These are phyloP conservation scores for Channa striata DNA, from an alignment of 2,797 vertebrate species.

Conservation along the genomic window DNA sequence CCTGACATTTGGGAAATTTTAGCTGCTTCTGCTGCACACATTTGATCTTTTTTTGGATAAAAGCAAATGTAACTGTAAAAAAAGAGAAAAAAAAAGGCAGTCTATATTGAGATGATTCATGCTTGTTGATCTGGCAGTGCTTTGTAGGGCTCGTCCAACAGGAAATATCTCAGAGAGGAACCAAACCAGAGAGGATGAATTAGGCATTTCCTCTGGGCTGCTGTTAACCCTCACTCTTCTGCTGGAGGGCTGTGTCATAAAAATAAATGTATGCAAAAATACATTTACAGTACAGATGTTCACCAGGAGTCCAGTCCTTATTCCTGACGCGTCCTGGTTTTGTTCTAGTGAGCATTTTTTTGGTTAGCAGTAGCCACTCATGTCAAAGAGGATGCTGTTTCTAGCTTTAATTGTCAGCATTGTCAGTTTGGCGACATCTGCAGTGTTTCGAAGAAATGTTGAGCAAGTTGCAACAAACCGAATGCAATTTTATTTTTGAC, in stretches of 20 bases:
- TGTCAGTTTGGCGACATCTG: not conserved
- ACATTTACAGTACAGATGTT: not conserved
- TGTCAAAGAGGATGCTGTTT: too few relatives aligned
- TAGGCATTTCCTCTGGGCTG: constrained; percentile 73
- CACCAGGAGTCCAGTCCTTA: not conserved
- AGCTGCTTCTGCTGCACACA: constrained; percentile 8
- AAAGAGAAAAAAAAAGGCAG: not conserved
- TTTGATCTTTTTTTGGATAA: constrained; percentile 40
- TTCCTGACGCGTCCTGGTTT: not conserved
- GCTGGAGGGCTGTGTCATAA: constrained; percentile 12
- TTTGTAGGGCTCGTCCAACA: constrained; percentile 67
- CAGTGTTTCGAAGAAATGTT: not conserved
- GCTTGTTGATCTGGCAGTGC: constrained; percentile 61
- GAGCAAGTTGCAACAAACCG: too few relatives aligned
- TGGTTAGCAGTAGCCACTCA: not conserved
- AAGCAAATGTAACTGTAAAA: constrained; percentile 36
- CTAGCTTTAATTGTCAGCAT: too few relatives aligned
- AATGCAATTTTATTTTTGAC: too few relatives aligned
- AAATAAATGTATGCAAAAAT: not conserved
- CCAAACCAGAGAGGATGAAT: constrained; percentile 73
- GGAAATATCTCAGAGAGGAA: constrained; percentile 73
- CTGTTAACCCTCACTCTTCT: constrained; percentile 64
- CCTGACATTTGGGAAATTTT: constrained; percentile 14
- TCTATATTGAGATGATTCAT: constrained; percentile 69
- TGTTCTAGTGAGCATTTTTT: not conserved